These are phyloP conservation scores for Cremastobaeus sp. DNA, from an alignment of 2,888 invertebrate species.

Conservation along the genomic window DNA sequence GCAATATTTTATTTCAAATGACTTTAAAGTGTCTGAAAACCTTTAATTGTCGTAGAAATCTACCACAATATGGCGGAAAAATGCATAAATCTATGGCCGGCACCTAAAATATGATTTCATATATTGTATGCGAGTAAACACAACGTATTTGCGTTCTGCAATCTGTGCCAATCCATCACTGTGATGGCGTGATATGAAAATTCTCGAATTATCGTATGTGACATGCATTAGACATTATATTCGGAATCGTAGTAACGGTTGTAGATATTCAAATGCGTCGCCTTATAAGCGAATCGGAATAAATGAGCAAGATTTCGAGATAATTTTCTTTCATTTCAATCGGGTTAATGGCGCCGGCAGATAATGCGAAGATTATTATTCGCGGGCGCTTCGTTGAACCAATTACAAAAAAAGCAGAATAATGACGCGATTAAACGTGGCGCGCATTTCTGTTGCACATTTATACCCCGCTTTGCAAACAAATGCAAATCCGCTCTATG, in stretches of 20 bases:
- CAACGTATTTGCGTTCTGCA: slow-evolving; percentile 14
- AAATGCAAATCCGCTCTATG: too few species aligned
- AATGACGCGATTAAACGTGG: not conserved
- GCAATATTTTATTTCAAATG: too few species aligned
- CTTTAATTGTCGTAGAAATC: too few species aligned
- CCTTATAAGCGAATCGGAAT: slow-evolving; percentile 33
- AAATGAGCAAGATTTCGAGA: slow-evolving; percentile 26
- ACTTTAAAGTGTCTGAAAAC: too few species aligned
- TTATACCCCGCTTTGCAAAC: too few species aligned
- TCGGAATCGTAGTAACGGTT: slow-evolving; percentile 21
- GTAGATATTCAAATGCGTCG: slow-evolving; percentile 42
- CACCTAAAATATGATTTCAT: too few species aligned
- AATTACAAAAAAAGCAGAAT: not conserved
- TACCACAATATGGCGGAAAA: too few species aligned
- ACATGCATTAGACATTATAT: slow-evolving; percentile 25
- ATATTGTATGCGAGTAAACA: too few species aligned
- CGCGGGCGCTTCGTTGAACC: not conserved
- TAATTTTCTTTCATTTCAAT: slow-evolving; percentile 23
- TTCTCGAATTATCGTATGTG: slow-evolving; percentile 15
- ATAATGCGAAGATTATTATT: slow-evolving; percentile 14
- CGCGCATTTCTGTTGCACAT: too few species aligned
- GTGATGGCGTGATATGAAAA: slow-evolving; percentile 19
- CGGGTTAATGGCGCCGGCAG: slow-evolving; percentile 4
- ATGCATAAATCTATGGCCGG: too few species aligned
- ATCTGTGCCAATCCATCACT: slow-evolving; percentile 27